Conservation (phyloP, 2,113 vertebrate species). For the Poeciliopsis turrubarensis region DNA sequence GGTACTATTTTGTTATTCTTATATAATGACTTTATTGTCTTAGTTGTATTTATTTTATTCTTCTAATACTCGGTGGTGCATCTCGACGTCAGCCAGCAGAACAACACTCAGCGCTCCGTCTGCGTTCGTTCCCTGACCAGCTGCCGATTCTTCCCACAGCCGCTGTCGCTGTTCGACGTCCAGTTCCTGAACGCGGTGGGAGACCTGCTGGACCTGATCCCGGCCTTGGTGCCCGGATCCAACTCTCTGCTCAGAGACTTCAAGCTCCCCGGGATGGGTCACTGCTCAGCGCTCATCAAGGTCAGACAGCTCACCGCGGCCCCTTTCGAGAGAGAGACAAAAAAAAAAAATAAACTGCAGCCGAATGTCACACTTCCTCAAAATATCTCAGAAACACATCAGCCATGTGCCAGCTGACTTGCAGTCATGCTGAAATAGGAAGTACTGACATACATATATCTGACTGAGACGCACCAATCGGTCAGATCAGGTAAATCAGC, state of each 20-base stretch:
- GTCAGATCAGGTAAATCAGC: too few species aligned
- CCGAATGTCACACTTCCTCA: background rate
- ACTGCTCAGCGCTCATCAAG: slow-evolving; percentile 96
- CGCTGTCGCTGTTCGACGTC: slow-evolving; percentile 83
- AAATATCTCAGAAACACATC: background rate
- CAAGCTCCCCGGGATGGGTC: slow-evolving; percentile 85
- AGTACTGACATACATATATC: background rate
- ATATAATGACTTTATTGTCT: too few species aligned
- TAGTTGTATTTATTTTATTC: too few species aligned
- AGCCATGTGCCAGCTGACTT: background rate
- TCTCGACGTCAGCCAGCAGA: background rate
- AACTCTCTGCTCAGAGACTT: slow-evolving; percentile 29
- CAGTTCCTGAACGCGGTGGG: slow-evolving; percentile 88
- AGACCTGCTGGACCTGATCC: slow-evolving; percentile 91
- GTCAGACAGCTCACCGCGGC: slow-evolving; percentile 74
- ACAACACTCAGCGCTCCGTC: background rate
- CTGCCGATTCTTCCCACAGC: slow-evolving; percentile 73
- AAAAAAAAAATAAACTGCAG: background rate
- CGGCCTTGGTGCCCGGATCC: slow-evolving; percentile 75
- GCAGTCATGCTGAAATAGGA: background rate
- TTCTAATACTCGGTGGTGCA: too few species aligned
- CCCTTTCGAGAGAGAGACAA: background rate
- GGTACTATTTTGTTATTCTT: too few species aligned
- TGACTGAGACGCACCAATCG: background rate
- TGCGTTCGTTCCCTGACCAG: slow-evolving; percentile 9